phyloP scores from a whole-genome alignment of 2,888 invertebrate species.

The Drosophila affinis region DNA sequence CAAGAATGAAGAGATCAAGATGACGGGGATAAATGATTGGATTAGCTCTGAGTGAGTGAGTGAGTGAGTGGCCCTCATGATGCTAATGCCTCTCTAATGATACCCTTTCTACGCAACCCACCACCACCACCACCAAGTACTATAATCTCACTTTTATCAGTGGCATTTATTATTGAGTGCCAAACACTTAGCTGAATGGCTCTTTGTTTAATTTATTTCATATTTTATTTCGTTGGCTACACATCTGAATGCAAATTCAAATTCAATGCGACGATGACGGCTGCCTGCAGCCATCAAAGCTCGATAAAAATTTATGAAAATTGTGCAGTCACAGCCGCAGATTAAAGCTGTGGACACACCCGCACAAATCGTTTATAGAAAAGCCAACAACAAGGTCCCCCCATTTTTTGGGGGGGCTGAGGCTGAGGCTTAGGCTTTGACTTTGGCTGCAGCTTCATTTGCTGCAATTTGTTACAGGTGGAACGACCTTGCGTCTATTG shows the following conservation, averaged over 20 bases:
- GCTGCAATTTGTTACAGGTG: constrained; percentile 70
- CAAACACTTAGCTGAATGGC: constrained; percentile 65
- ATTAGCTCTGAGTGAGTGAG: constrained; percentile 14
- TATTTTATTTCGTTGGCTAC: constrained; percentile 38
- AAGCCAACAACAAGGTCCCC: constrained; percentile 32
- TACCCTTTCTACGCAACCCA: constrained; percentile 8
- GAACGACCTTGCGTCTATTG: constrained; percentile 78
- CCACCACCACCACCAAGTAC: neutral
- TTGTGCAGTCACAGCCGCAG: constrained; percentile 55
- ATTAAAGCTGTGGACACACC: constrained; percentile 58
- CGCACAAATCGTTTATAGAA: constrained; percentile 54
- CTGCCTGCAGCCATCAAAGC: constrained; percentile 66
- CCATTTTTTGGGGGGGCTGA: constrained; percentile 21
- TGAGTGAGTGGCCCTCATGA: neutral
- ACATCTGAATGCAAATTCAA: constrained; percentile 55
- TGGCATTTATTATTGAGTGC: constrained; percentile 53
- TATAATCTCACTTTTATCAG: constrained; percentile 19
- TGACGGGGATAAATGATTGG: constrained; percentile 29
- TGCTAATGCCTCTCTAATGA: constrained; percentile 8
- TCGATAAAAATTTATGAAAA: constrained; percentile 73
- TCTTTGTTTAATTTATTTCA: constrained; percentile 53
- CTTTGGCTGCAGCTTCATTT: constrained; percentile 60
- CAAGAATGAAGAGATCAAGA: constrained; percentile 30
- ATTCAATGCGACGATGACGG: constrained; percentile 57
- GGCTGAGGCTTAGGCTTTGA: too few species aligned